Conservation (phyloP, 2,113 vertebrate genomes). For the Barbus barbus region DNA sequence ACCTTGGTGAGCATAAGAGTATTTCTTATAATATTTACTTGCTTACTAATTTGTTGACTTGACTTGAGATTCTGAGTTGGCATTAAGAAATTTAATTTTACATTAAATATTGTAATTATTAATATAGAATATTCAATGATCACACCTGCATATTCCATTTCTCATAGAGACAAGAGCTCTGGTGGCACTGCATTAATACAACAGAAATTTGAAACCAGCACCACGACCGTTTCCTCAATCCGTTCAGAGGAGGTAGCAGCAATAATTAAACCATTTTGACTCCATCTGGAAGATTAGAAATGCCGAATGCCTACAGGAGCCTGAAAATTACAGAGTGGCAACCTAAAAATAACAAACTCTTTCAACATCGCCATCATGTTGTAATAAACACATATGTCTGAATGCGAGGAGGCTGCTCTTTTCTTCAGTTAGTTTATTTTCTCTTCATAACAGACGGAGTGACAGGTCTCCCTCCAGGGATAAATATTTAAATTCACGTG, state of each 20-base stretch:
- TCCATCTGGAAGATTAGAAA: constrained; percentile 47
- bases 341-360: constrained; percentile 9
- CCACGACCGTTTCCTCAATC: not conserved
- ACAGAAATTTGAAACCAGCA: not conserved
- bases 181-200: not conserved
- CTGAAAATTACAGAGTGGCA: constrained; percentile 37
- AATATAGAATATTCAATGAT: not conserved
- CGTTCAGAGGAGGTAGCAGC: not conserved
- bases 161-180: not conserved
- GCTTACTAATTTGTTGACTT: no score
- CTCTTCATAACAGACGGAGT: constrained; percentile 6
- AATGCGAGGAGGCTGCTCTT: not conserved
- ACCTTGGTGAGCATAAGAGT: not conserved
- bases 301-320: constrained; percentile 24
- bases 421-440: constrained; percentile 19
- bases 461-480: constrained; percentile 32
- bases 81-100: not conserved
- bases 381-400: constrained; percentile 27
- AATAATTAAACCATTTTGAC: constrained; percentile 52
- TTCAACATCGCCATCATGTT: not conserved
- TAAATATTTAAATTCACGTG: constrained; percentile 35
- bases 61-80: not conserved
- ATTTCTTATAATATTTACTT: no score
- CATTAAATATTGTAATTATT: not conserved
- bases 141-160: not conserved